Conservation (phyloP, 2,888 invertebrate genomes). For the Tenodera sinensis region DNA sequence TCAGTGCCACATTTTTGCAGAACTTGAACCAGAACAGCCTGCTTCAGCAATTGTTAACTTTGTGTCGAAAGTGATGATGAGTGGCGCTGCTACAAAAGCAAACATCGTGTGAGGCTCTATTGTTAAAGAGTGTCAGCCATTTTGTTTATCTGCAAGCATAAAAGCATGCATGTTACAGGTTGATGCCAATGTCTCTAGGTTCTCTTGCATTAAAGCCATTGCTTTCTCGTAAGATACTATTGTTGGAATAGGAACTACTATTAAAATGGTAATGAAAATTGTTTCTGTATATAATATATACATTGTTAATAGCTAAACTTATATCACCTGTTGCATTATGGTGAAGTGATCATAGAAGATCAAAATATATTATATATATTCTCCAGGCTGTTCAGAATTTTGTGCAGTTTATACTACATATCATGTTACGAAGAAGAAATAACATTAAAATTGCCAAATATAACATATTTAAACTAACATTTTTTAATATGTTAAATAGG, state of each 20-base stretch:
- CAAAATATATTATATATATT: not conserved
- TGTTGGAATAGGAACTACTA: not conserved
- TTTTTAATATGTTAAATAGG: not conserved
- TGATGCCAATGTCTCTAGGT: not conserved
- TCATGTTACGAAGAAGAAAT: not conserved
- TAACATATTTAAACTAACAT: not conserved
- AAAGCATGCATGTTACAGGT: not conserved
- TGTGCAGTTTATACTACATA: slow-evolving; percentile 2
- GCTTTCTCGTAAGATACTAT: not conserved
- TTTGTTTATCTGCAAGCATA: not conserved
- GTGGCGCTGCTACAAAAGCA: slow-evolving; percentile 50
- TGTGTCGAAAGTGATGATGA: slow-evolving; percentile 73
- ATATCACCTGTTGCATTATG: not conserved
- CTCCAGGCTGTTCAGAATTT: slow-evolving; percentile 12
- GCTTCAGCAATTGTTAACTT: slow-evolving; percentile 91
- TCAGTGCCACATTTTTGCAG: slow-evolving; percentile 96
- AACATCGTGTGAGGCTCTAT: slow-evolving; percentile 45
- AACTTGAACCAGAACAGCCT: slow-evolving; percentile 89
- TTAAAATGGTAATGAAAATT: not conserved
- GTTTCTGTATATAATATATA: not conserved
- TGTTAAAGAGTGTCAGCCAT: not conserved
- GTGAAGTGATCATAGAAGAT: not conserved
- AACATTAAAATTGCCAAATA: not conserved
- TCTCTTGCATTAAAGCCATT: not conserved
- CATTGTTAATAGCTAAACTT: not conserved